Evolutionary conservation across 1,140 invertebrate genomes (phyloP), one percentile per base, ranked within the genome.

Genomic region (Sipha flava): DNA sequence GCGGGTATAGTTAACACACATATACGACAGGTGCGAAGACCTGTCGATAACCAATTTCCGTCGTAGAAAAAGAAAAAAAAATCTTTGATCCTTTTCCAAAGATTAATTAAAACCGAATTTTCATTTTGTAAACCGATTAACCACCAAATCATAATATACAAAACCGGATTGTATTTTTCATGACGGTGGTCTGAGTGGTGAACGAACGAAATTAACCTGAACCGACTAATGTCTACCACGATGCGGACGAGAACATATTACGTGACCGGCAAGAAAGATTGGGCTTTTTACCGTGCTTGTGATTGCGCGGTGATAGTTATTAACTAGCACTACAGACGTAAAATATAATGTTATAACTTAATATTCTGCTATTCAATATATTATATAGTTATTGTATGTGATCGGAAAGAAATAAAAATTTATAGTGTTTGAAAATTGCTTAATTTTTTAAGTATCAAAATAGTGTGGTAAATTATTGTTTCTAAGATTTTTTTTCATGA

Each of bases 81-180:
- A 47, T 49, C 43, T 26, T 37, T 47, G 70, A 37, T 54, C 10
- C 16, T 54, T 47, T 18, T 23, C 47, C 26, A 18, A 49, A 73
- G 70, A 73, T 73, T 73, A 73, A 73, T 73, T 73, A 73, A 73
- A 73, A 73, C 29, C 16, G 29, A 73, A 73, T 73, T 73, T 73
- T 73, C 47, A 73, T 73, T 73, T 73, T 54, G 70, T 34, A 54
- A 73, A 73, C 70, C 47, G 70, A 73, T 73, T 73, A 73, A 31
- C 70, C 45, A 54, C 70, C 43, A 54, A 73, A 54, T 73, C 31
- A n/a, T 73, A n/a, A n/a, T n/a, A 73, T 54, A 3, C 16, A 2
- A 73, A 73, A 73, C 70, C 70, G 70, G 70, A 73, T 73, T 73
- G 68, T 73, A 34, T 23, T 73, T 70, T 73, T 73, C 70, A 21